Base-by-base conservation (phyloP, 2,113 vertebrate genomes). In the Vulpes lagopus region DNA sequence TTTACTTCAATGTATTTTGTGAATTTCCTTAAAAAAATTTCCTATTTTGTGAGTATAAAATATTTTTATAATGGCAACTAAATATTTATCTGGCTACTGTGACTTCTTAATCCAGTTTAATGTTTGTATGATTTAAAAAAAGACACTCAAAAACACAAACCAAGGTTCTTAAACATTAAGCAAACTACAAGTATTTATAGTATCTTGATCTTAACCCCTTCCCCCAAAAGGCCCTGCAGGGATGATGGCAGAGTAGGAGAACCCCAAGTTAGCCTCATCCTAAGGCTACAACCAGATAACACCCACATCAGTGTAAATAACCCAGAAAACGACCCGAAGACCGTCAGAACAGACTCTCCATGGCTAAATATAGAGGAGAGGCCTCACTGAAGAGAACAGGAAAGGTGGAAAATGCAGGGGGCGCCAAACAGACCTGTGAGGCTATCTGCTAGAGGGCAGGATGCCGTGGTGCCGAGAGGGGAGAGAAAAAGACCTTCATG, bases 21-120 rank as follows among this genome's bases (percentile, higher is more conserved):
- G 1, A 64, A 71, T 65, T 83, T 92, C 67, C 59, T 85, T 57
- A 73, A n/a, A 73, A 73, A 35, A 73, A 38, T 38, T 65, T 73
- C 71, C 71, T 23, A 73, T 73, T 73, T 73, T 73, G 71, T 71
- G 17, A 93, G 14, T 35, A 96, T 65, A 30, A 90, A 92, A 30
- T 84, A 83, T 43, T 95, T 89, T 93, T 86, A 89, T 76, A 89
- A 94, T 43, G 59, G 16, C 43, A 94, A 92, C 60, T 71, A 69
- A 87, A 91, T 15, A 60, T 80, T 73, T 91, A 89, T 57, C 69
- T 88, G n/a, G 43, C 25, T 73, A 88, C 16, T 49, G 87, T 57
- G n/a, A 89, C 19, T 57, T 60, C 81, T 90, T 85, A 92, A 94
- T 65, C 4, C 59, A 91, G 12, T 62, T 82, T 81, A 88, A 79